A percentile compares a stretch with the other conserved stretches of the same genome.
Conservation (phyloP, 64 coral and sea anemone genomes). For the Porites australiensis region DNA sequence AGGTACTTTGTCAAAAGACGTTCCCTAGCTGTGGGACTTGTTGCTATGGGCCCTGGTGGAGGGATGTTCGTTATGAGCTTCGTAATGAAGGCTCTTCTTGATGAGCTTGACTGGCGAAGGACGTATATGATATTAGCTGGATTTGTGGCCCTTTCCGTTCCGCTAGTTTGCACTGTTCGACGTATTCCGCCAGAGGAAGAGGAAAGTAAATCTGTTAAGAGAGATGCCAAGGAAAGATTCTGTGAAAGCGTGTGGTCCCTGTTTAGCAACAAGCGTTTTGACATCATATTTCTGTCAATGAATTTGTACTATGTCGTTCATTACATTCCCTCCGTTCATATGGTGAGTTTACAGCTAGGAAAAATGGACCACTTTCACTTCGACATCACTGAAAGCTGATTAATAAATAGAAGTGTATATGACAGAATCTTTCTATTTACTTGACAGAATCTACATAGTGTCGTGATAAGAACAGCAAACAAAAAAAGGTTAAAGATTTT, state of each 20-base stretch:
- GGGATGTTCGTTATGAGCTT: slow-evolving; percentile 34
- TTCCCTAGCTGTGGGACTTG: slow-evolving; percentile 29
- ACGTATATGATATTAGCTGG: slow-evolving; percentile 32
- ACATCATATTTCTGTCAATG: slow-evolving; percentile 12
- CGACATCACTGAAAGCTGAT: too few species aligned
- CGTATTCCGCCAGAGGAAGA: background rate
- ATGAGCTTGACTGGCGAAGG: slow-evolving; percentile 20
- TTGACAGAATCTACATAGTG: too few species aligned
- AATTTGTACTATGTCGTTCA: background rate
- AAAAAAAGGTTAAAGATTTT: too few species aligned
- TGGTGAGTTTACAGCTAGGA: background rate
- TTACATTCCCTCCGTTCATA: slow-evolving; percentile 8
- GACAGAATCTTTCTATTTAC: too few species aligned
- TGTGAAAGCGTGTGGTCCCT: background rate
- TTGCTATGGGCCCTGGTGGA: slow-evolving; percentile 22
- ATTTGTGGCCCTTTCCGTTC: slow-evolving; percentile 15
- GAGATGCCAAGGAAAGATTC: background rate
- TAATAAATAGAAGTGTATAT: too few species aligned
- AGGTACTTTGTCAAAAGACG: slow-evolving; percentile 40
- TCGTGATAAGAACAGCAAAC: too few species aligned
- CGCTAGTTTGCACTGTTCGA: background rate
- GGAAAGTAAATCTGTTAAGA: too few species aligned
- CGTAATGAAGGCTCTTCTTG: background rate
- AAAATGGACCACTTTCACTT: too few species aligned
- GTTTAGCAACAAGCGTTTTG: slow-evolving; percentile 23